Evolutionary conservation across 2,888 invertebrate species (phyloP), one percentile per base, ranked within the genome.

Genomic region (Lucinisca nassula): DNA sequence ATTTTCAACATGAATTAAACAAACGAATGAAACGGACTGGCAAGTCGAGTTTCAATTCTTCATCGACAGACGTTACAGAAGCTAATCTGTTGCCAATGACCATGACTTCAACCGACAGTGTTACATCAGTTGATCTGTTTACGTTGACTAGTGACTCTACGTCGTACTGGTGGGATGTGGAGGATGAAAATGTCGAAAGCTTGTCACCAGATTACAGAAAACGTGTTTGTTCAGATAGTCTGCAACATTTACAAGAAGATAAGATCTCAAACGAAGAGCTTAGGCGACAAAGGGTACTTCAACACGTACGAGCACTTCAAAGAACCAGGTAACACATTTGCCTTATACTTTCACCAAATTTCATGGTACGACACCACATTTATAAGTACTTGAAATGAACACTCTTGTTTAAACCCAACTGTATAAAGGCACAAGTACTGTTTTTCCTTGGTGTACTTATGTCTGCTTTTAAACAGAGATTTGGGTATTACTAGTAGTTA

Each of bases 141-240:
- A 67, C 67, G 17, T 40, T 78, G 76, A 91, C 92, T 12, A 90
- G 85, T 80, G 90, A 90, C 24, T 86, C 91, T 0, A 85, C 88
- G 12, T 92, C 92, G 12, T 92, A 92, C 82, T 92, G 92, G 92
- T 92, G 92, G 92, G 88, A 92, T 70, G 84, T 75, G 17, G 80
- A 79, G 0, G 84, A 88, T 8, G 79, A 85, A 12, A 30, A 49
- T 24, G 61, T 78, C 14, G 38, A 37, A 12, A 21, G 14, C 37
- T 12, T 30, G 10, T 24, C 79, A 21, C 32, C 40, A 70, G 67
- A 32, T 77, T 24, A 77, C 40, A 10, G 58, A 45, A 37, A 30
- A 32, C 27, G 76, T 79, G 55, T 77, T 84, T 38, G 70, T 82
- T 6, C 40, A 6, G 40, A 27, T n/a, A 58, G 73, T 24, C 45